These are phyloP conservation scores for Mormoops blainvillei DNA, from an alignment of 2,113 vertebrate genomes.

Conservation along the genomic window DNA sequence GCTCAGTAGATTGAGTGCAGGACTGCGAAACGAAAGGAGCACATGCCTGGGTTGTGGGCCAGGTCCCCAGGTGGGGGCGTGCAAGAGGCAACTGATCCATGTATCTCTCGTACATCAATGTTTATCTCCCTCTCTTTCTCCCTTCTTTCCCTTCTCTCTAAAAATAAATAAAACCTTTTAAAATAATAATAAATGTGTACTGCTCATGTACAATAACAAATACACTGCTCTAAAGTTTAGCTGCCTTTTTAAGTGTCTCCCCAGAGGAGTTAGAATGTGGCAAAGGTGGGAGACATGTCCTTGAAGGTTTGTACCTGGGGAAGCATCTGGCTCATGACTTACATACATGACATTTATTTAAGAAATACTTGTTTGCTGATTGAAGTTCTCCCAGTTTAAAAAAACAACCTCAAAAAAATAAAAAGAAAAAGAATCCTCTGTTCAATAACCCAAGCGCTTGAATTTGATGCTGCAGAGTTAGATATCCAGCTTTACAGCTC, in stretches of 20 bases:
- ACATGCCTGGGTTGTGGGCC: too few relatives aligned
- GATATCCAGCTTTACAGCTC: neutral
- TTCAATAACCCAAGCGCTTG: neutral
- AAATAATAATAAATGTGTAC: too few relatives aligned
- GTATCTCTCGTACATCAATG: too few relatives aligned
- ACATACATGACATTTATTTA: neutral
- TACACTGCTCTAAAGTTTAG: neutral
- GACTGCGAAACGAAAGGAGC: too few relatives aligned
- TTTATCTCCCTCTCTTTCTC: too few relatives aligned
- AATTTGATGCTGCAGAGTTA: neutral
- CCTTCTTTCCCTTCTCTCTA: too few relatives aligned
- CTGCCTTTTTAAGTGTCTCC: neutral
- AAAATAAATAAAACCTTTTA: too few relatives aligned
- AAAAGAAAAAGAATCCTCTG: neutral
- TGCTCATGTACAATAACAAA: neutral
- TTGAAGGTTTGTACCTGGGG: neutral
- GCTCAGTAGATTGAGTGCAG: too few relatives aligned
- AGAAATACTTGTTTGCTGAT: neutral
- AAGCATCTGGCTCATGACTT: neutral
- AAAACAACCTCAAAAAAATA: neutral
- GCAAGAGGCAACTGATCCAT: too few relatives aligned
- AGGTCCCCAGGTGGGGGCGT: too few relatives aligned
- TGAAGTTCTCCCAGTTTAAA: neutral
- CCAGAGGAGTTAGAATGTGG: neutral
- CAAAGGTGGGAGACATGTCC: neutral